Conservation (phyloP, 2,888 invertebrate genomes). For the Corythucha ciliata region DNA sequence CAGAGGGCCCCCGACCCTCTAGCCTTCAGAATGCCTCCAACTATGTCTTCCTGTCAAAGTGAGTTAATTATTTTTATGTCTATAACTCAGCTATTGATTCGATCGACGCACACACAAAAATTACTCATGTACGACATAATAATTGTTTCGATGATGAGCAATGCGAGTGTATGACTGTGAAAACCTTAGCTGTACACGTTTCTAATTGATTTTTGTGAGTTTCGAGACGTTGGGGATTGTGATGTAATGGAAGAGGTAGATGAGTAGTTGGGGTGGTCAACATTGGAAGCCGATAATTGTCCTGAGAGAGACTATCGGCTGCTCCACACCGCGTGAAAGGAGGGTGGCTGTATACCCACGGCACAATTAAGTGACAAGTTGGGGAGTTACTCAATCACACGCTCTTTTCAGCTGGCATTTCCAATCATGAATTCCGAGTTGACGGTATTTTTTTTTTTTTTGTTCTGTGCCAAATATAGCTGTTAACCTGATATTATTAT, state of each 20-base stretch:
- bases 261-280: constrained; percentile 13
- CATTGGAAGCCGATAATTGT: constrained; percentile 22
- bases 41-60: constrained; percentile 81
- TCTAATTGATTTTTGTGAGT: constrained; percentile 7
- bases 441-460: too few relatives aligned
- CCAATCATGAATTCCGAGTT: too few relatives aligned
- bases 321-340: neutral
- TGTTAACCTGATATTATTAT: too few relatives aligned
- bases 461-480: too few relatives aligned
- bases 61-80: constrained; percentile 46
- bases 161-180: too few relatives aligned
- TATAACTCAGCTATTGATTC: neutral
- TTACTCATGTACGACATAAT: too few relatives aligned
- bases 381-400: too few relatives aligned
- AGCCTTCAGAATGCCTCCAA: constrained; percentile 77
- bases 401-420: too few relatives aligned
- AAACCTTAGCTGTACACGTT: too few relatives aligned
- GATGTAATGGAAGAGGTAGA: constrained; percentile 4
- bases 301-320: constrained; percentile 2
- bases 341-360: neutral
- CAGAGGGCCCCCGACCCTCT: constrained; percentile 64
- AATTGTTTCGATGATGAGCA: too few relatives aligned
- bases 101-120: too few relatives aligned
- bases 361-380: too few relatives aligned
- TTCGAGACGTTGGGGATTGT: constrained; percentile 10